Evolutionary conservation across 2,113 vertebrate genomes (phyloP), one percentile per base, ranked within the genome.

Genomic region (Ancistrus triradiatus): DNA sequence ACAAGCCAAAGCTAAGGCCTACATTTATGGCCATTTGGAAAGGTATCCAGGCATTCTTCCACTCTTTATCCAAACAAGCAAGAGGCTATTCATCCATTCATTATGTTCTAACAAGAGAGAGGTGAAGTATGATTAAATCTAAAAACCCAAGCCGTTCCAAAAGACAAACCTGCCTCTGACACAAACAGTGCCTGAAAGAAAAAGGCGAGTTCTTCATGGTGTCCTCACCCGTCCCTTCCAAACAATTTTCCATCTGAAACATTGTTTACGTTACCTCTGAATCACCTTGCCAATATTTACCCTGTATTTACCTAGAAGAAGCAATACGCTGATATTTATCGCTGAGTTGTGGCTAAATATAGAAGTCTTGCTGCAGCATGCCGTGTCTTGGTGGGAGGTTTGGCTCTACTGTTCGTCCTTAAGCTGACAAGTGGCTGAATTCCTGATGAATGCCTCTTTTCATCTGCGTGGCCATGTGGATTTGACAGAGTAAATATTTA

Each of bases 401-500:
- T 88, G 81, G 80, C 75, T 90, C 86, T 85, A 83, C 90, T 90
- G 85, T 89, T 84, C 86, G 83, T 88, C 83, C 83, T 82, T 86
- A 91, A 89, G 84, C 91, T 91, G 90, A 92, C 90, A 92, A 88
- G 90, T 89, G 81, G 82, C 61, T 60, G 86, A 86, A 84, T 86
- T 87, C 85, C 87, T 89, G 91, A 91, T 92, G 90, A 92, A 91
- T 87, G 90, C 88, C 85, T 92, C 90, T 91, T 92, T 92, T 92
- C 90, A 92, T 91, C 90, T 92, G 89, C 84, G 85, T 86, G 83
- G 86, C 85, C 91, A 90, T 88, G 88, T 87, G 78, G 89, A 90
- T 86, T 81, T 85, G 88, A 91, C 90, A 89, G 83, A 89, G 89
- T 89, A 94, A 93, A 93, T 93, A 92, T 92, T 93, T 91, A 91